A percentile compares a stretch with the other conserved stretches of the same genome.
Conservation (phyloP, 2,888 invertebrate genomes). For the Timandra comae region DNA sequence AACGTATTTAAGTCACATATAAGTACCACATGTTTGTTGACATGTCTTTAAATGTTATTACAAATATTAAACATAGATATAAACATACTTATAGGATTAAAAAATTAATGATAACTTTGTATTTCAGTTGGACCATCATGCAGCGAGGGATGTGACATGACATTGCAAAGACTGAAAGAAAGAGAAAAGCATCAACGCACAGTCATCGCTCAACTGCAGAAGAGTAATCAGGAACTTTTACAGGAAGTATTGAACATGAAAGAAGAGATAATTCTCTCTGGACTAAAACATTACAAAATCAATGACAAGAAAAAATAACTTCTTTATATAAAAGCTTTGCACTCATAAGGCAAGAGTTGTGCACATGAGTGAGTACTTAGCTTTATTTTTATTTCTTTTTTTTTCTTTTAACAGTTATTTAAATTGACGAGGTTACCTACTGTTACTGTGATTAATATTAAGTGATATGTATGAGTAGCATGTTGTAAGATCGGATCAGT, state of each 20-base stretch:
- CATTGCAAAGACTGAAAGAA: conserved; percentile 40
- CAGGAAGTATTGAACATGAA: conserved; percentile 33
- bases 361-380: too few relatives aligned
- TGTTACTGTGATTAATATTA: too few relatives aligned
- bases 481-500: too few relatives aligned
- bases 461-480: too few relatives aligned
- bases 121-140: conserved; percentile 39
- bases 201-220: conserved; percentile 48
- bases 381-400: too few relatives aligned
- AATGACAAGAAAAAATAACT: conserved; percentile 17
- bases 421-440: too few relatives aligned
- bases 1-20: too few relatives aligned
- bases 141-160: conserved; percentile 45
- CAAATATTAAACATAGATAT: not conserved
- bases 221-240: conserved; percentile 45
- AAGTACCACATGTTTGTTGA: too few relatives aligned
- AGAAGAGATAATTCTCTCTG: conserved; percentile 26
- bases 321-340: too few relatives aligned
- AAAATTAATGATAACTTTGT: not conserved
- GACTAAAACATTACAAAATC: conserved; percentile 23
- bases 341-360: too few relatives aligned
- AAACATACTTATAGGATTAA: not conserved
- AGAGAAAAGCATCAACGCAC: conserved; percentile 42
- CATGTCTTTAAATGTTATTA: not conserved
- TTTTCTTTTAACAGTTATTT: too few relatives aligned